Base-by-base conservation (phyloP, 2,888 invertebrate species). In the Plebejus argus region DNA sequence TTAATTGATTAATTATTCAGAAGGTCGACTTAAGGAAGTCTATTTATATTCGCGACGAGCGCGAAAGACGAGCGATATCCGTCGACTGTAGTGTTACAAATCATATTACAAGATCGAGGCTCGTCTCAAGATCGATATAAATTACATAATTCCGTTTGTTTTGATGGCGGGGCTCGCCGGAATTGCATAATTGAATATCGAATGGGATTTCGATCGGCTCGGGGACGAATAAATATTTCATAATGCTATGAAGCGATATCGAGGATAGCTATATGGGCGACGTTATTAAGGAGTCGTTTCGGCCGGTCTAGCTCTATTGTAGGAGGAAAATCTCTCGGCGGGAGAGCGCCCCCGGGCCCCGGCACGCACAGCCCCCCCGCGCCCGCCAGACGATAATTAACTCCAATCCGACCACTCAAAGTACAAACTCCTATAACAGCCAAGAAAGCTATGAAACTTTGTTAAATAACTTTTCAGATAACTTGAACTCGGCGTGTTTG, bases 381-480 rank as follows among this genome's bases (percentile, higher is more conserved):
- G 80, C 83, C 84, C 83, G 84, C 80, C 87, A 87, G 86, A 86
- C 88, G 83, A 93, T 87, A 90, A 90, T 88, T 89, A 86, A 90
- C 90, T 87, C 86, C 92, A 92, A 89, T 85, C 83, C 83, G 80
- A 83, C 83, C 83, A 80, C 86, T 85, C 86, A 92, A 84, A 89
- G 91, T 88, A 82, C 88, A 91, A 89, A 90, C 87, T 93, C 89
- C 85, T 83, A 83, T 85, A 85, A 86, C 90, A 82, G 82, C 86
- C 87, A 87, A 90, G 91, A 93, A 93, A 92, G 93, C 93, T 93
- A 93, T 93, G 94, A 94, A 94, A 94, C 94, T 94, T 94, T 94
- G 94, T 94, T 94, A 93, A 94, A 93, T 94, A 94, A 94, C 93
- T 94, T 94, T 94, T 94, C 93, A 93, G 93, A 94, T 94, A 94